A percentile compares a stretch with the other conserved stretches of the same genome.
Conservation (phyloP, 2,888 invertebrate genomes). For the Therioaphis trifolii region DNA sequence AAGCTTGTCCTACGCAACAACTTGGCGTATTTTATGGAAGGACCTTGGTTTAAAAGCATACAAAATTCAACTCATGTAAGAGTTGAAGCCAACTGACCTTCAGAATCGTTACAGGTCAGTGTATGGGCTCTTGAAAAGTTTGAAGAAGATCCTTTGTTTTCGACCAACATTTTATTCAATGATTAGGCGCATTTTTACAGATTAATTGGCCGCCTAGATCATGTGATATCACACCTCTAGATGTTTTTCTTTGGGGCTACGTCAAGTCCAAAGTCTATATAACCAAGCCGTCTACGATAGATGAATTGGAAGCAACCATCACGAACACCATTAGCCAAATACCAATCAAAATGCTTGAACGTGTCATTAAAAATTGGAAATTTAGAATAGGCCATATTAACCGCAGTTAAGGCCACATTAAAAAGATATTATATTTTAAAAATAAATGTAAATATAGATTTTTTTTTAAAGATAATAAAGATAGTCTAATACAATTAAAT, state of each 20-base stretch:
- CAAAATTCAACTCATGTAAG: constrained; percentile 66
- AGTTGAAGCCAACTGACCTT: constrained; percentile 66
- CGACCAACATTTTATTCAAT: no score
- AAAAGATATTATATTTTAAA: constrained; percentile 2
- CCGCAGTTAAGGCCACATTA: background rate
- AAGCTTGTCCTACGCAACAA: background rate
- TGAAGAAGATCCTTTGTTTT: no score
- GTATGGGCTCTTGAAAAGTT: no score
- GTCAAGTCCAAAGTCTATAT: no score
- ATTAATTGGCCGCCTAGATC: no score
- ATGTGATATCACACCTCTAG: no score
- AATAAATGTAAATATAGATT: background rate
- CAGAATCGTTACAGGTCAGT: constrained; percentile 64
- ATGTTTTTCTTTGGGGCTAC: no score
- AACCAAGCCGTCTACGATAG: no score
- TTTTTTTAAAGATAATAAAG: background rate
- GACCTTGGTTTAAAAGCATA: constrained; percentile 66
- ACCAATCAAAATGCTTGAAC: no score
- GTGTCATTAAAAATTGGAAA: constrained; percentile 4
- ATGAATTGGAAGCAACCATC: no score
- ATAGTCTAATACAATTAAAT: background rate
- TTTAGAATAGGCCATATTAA: background rate
- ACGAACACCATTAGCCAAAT: background rate
- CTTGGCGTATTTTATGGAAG: constrained; percentile 65
- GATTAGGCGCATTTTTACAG: no score